Conservation (phyloP, 1,140 invertebrate genomes). For the Campoletis sonorensis region DNA sequence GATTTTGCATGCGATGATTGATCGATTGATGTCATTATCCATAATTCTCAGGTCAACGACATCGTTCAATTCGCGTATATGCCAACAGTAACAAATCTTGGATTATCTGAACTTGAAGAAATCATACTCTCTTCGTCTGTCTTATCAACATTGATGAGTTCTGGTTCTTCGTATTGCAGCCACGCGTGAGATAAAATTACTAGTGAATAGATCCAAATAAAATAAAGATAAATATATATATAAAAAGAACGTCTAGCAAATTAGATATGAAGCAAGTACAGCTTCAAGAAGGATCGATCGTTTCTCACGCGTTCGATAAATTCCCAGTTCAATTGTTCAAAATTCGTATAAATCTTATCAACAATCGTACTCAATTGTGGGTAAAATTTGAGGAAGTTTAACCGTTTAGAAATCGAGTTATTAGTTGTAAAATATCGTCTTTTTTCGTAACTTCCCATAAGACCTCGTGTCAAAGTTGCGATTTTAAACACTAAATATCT, state of each 20-base stretch:
- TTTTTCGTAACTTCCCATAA: too few relatives aligned
- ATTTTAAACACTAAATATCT: too few relatives aligned
- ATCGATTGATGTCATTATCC: not conserved
- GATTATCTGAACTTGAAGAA: not conserved
- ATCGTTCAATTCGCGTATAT: not conserved
- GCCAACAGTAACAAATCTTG: not conserved
- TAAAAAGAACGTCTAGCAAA: not conserved
- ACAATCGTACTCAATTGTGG: too few relatives aligned
- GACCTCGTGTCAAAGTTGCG: too few relatives aligned
- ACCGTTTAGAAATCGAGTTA: too few relatives aligned
- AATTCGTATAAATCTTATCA: too few relatives aligned
- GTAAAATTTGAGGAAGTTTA: too few relatives aligned
- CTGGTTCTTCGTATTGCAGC: not conserved
- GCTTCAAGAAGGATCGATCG: too few relatives aligned
- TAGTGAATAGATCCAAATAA: not conserved
- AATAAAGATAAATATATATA: too few relatives aligned
- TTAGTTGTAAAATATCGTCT: too few relatives aligned
- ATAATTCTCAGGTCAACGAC: not conserved
- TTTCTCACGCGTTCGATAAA: too few relatives aligned
- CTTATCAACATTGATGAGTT: slow-evolving; percentile 1
- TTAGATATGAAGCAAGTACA: not conserved
- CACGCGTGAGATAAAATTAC: not conserved
- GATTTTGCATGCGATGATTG: not conserved
- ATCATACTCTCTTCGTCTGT: not conserved
- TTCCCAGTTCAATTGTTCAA: too few relatives aligned